Base-by-base conservation (phyloP, 2,797 vertebrate species). In the Myotis myotis region DNA sequence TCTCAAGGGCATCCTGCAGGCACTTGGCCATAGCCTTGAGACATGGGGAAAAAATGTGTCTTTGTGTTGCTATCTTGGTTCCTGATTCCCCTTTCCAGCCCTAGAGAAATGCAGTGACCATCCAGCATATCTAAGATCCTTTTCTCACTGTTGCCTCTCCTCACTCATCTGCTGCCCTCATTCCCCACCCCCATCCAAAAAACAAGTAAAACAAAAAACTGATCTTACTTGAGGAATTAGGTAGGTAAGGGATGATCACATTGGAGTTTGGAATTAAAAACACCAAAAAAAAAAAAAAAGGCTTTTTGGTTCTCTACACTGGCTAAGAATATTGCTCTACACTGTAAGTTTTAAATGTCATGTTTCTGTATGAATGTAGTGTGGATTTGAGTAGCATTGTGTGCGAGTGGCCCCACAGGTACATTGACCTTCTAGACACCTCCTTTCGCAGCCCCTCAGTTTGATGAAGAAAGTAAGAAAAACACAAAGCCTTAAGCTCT, bases 401-500 rank as follows among this genome's bases (percentile, higher is more conserved):
- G 98, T 98, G 97, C 97, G 98, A 98, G 97, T 98, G 98, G 97
- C 98, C 98, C 98, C 98, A 98, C 98, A 98, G 98, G 98, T 97
- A 98, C 98, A 98, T 98, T 98, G 98, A 98, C 98, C 98, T 98
- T 98, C 98, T 98, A 98, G 98, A 98, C 98, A 99, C 98, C 98
- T 98, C 72, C 80, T 93, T 90, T 98, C 98, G 97, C 98, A 99
- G 98, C 99, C 99, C 99, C 98, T 98, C 98, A 97, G 91, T 96
- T 96, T 96, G 96, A 93, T 87, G 92, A 92, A 92, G 80, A 75
- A 83, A 86, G 83, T 41, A 49, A 81, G 62, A 66, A 70, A 96
- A 96, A 98, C 98, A 99, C 99, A 98, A 99, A 99, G 99, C 99
- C 99, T 99, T 99, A 99, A 99, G 99, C 98, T 99, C 99, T 99